Percentiles rank a stretch among this genome's conserved stretches.
phyloP scores from a whole-genome alignment of 2,797 vertebrate species.

The Lycodopsis pacificus region DNA sequence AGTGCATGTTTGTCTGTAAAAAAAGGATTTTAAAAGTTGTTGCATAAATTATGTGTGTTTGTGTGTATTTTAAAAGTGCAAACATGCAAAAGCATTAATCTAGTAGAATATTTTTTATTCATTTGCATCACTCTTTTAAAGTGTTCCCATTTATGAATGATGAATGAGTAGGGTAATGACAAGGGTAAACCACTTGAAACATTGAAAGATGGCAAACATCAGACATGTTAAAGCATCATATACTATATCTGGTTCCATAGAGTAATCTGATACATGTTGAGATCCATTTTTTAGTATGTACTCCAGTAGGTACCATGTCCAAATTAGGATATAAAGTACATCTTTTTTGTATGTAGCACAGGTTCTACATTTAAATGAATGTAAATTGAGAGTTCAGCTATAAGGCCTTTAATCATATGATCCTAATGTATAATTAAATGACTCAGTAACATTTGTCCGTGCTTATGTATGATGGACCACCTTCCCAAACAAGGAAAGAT shows the following conservation, averaged over 20 bases:
- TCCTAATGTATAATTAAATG: constrained; percentile 4
- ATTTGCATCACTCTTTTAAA: constrained; percentile 18
- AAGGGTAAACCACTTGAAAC: not conserved
- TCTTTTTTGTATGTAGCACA: not conserved
- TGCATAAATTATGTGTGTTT: constrained; percentile 17
- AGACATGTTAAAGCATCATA: not conserved
- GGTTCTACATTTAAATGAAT: not conserved
- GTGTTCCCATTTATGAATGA: not conserved
- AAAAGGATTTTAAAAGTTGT: not conserved
- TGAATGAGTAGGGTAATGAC: too few relatives aligned
- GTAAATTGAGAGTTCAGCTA: not conserved
- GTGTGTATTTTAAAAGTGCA: not conserved
- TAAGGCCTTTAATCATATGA: not conserved
- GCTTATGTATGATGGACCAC: too few relatives aligned
- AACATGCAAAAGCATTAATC: not conserved
- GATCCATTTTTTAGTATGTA: constrained; percentile 5
- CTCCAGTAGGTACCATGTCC: not conserved
- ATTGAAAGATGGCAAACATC: not conserved
- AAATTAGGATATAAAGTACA: not conserved
- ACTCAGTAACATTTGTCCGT: too few relatives aligned
- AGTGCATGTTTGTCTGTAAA: constrained; percentile 21
- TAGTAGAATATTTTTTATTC: not conserved
- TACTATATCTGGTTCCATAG: not conserved
- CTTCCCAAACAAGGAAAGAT: not conserved
- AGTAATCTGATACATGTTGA: not conserved